These are phyloP conservation scores for Neostethus bicornis DNA, from an alignment of 2,797 vertebrate species.

Conservation along the genomic window DNA sequence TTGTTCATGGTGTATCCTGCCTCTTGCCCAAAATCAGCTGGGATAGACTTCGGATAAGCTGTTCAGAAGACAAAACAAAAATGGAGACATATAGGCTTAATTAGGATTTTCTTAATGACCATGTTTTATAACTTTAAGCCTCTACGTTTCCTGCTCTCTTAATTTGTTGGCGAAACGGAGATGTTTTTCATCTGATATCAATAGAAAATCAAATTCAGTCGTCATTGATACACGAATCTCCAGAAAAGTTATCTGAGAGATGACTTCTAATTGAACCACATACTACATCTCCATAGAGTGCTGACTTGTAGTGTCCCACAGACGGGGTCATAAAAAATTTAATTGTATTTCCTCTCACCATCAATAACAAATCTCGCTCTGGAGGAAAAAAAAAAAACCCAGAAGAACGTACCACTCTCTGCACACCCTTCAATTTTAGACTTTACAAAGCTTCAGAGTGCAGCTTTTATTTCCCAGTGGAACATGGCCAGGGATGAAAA, in stretches of 20 bases:
- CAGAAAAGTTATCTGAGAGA: constrained; percentile 42
- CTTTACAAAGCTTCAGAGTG: constrained; percentile 52
- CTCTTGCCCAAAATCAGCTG: too few relatives aligned
- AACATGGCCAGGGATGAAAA: constrained; percentile 30
- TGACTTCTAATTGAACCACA: constrained; percentile 53
- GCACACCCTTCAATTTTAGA: constrained; percentile 47
- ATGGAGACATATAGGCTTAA: too few relatives aligned
- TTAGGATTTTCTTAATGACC: background rate
- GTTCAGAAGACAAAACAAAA: too few relatives aligned
- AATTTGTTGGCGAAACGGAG: constrained; percentile 17
- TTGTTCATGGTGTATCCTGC: too few relatives aligned
- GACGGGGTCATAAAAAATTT: constrained; percentile 56
- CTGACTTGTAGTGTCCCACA: constrained; percentile 66
- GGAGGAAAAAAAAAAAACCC: constrained; percentile 37
- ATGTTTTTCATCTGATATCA: constrained; percentile 23
- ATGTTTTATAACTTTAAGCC: constrained; percentile 4
- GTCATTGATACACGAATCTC: constrained; percentile 23
- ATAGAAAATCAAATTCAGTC: constrained; percentile 31
- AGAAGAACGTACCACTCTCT: constrained; percentile 42
- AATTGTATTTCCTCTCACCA: constrained; percentile 49
- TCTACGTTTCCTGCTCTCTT: constrained; percentile 16
- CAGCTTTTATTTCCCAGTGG: constrained; percentile 66
- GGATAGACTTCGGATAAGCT: too few relatives aligned
- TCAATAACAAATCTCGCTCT: constrained; percentile 48
- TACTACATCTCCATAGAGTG: constrained; percentile 46